A percentile compares a stretch with the other conserved stretches of the same genome.
Conservation (phyloP, 2,113 vertebrate genomes). For the Meles meles region DNA sequence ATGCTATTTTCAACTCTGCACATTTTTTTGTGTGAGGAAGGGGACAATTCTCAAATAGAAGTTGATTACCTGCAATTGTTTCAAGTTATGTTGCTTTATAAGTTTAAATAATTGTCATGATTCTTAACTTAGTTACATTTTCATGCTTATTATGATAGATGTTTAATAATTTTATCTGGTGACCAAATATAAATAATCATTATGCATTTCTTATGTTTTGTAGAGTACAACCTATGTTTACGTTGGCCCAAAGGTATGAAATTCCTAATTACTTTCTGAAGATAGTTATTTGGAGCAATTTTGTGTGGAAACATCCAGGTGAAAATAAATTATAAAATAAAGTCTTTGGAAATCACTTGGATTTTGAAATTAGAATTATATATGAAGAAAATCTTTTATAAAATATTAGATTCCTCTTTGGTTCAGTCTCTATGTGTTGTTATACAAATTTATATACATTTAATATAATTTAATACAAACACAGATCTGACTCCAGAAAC, state of each 20-base stretch:
- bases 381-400: not conserved
- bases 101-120: constrained; percentile 3
- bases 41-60: not conserved
- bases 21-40: constrained; percentile 16
- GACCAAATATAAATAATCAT: not conserved
- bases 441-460: not conserved
- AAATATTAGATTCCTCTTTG: not conserved
- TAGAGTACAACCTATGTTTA: not conserved
- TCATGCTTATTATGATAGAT: not conserved
- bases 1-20: constrained; percentile 21
- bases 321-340: not conserved
- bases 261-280: not conserved
- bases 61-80: not conserved
- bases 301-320: not conserved
- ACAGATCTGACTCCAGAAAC: not conserved
- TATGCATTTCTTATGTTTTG: not conserved
- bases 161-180: not conserved
- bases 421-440: not conserved
- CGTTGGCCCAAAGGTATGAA: not conserved
- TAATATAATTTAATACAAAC: not conserved
- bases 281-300: not conserved
- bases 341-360: not conserved
- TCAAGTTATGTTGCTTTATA: not conserved
- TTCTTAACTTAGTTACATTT: not conserved
- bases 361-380: not conserved